Percentiles rank a stretch among this genome's conserved stretches.
phyloP scores from a whole-genome alignment of 1,140 invertebrate species.

The Drosophila mauritiana region DNA sequence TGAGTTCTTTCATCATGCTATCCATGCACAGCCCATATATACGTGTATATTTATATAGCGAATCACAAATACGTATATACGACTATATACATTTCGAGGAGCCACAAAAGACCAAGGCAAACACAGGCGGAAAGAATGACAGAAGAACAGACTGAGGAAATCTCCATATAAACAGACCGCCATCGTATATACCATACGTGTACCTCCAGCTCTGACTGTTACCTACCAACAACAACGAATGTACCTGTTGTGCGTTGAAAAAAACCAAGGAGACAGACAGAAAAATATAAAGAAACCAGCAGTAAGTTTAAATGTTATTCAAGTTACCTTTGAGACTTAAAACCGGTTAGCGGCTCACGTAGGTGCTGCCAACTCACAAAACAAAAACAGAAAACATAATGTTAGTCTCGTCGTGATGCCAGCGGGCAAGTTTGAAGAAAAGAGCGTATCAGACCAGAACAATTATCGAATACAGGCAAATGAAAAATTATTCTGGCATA shows the following conservation, averaged over 20 bases:
- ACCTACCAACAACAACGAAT: slow-evolving; percentile 49
- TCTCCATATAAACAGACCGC: slow-evolving; percentile 59
- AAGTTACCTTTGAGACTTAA: slow-evolving; percentile 56
- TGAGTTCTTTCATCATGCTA: slow-evolving; percentile 52
- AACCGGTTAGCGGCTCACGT: slow-evolving; percentile 58
- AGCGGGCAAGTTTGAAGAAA: background rate
- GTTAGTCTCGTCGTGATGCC: slow-evolving; percentile 19
- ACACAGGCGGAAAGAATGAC: slow-evolving; percentile 48
- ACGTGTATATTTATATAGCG: slow-evolving; percentile 35
- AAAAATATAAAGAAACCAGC: slow-evolving; percentile 25
- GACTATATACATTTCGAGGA: slow-evolving; percentile 37
- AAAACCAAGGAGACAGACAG: slow-evolving; percentile 40
- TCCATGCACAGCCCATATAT: slow-evolving; percentile 39
- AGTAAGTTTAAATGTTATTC: slow-evolving; percentile 54
- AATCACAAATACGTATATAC: slow-evolving; percentile 25
- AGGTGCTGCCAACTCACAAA: slow-evolving; percentile 61
- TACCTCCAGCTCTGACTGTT: slow-evolving; percentile 12
- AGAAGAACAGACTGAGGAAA: slow-evolving; percentile 54
- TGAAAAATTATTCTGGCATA: too few relatives aligned
- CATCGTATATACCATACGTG: slow-evolving; percentile 40
- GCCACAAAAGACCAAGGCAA: slow-evolving; percentile 55
- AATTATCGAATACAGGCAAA: background rate
- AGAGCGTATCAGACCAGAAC: background rate
- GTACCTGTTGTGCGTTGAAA: slow-evolving; percentile 59
- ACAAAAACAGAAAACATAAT: slow-evolving; percentile 27